Percentiles rank a stretch among this genome's conserved stretches.
phyloP scores from a whole-genome alignment of 2,888 invertebrate genomes.

The Oscheius sp. region DNA sequence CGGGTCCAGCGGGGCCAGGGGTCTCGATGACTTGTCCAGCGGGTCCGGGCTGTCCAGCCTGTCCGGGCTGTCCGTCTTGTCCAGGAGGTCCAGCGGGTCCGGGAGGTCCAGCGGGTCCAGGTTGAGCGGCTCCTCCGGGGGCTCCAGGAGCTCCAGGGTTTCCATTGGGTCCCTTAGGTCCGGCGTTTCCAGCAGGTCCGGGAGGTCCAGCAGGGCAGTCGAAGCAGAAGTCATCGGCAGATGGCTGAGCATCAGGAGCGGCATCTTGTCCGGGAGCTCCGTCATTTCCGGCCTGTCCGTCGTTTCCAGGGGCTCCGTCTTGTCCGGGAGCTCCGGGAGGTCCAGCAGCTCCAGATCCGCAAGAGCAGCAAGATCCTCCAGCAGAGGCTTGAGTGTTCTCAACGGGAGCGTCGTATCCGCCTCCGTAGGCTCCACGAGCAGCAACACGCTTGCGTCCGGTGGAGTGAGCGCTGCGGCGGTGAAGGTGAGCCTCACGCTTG shows the following conservation, averaged over 20 bases:
- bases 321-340: slow-evolving; percentile 57
- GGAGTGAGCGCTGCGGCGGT: background rate
- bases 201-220: slow-evolving; percentile 61
- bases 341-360: slow-evolving; percentile 56
- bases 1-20: slow-evolving; percentile 48
- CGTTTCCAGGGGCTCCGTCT: slow-evolving; percentile 52
- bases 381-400: slow-evolving; percentile 32
- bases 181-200: slow-evolving; percentile 54
- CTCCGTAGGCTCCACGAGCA: slow-evolving; percentile 15
- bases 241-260: slow-evolving; percentile 47
- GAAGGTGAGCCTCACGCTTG: slow-evolving; percentile 50
- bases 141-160: slow-evolving; percentile 33
- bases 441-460: background rate
- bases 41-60: slow-evolving; percentile 51
- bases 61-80: slow-evolving; percentile 53
- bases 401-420: slow-evolving; percentile 43
- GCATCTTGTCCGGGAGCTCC: slow-evolving; percentile 54
- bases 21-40: slow-evolving; percentile 53
- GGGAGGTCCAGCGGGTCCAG: slow-evolving; percentile 53
- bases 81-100: slow-evolving; percentile 55
- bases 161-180: slow-evolving; percentile 52
- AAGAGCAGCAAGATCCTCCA: slow-evolving; percentile 57
- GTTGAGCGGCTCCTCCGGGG: slow-evolving; percentile 51
- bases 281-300: slow-evolving; percentile 38
- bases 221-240: slow-evolving; percentile 60